Conservation (phyloP, 2,797 vertebrate species). For the Prunella strophiata region DNA sequence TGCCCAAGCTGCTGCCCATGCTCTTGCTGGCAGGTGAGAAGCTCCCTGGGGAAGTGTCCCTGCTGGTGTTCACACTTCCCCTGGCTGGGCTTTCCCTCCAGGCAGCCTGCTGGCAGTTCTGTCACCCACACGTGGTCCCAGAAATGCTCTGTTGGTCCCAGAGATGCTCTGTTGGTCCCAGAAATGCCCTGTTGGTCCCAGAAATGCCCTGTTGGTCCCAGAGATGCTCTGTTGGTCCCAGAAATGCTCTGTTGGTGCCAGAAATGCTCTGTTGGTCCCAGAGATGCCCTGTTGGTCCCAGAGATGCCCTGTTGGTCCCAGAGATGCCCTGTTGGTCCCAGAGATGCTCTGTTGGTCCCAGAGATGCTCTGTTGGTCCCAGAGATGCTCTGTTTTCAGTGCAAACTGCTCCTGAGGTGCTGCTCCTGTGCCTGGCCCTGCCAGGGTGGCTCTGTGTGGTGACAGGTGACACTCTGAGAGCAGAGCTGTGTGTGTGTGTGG, state of each 20-base stretch:
- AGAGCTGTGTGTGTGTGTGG: background rate
- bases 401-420: background rate
- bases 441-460: background rate
- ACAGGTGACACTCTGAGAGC: background rate
- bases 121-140: rapidly evolving
- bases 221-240: background rate
- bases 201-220: too few relatives aligned
- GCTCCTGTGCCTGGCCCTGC: background rate
- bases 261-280: too few relatives aligned
- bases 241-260: background rate
- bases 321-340: too few relatives aligned
- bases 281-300: background rate
- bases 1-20: background rate
- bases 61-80: rapidly evolving
- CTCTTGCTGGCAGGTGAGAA: background rate
- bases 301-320: background rate
- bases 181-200: background rate
- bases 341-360: too few relatives aligned
- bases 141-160: too few relatives aligned
- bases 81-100: background rate
- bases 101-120: background rate
- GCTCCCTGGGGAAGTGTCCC: background rate
- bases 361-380: background rate
- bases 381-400: background rate
- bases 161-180: too few relatives aligned